Conservation (phyloP, 2,113 vertebrate genomes). For the Pampusana beccarii region DNA sequence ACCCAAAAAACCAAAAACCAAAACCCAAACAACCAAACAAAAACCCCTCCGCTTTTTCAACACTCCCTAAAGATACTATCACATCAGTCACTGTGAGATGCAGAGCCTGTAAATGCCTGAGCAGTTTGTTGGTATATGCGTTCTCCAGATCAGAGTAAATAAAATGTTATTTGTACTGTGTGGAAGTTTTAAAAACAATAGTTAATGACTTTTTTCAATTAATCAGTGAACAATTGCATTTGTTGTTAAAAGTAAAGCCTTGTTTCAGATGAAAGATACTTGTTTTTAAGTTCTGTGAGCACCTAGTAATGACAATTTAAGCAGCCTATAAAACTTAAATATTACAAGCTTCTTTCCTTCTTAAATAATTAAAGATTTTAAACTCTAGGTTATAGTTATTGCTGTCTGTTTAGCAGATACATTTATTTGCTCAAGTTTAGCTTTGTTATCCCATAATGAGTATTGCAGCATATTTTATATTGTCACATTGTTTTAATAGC, state of each 20-base stretch:
- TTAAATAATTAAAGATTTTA: constrained; percentile 61
- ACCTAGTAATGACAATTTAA: constrained; percentile 1
- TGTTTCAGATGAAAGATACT: neutral
- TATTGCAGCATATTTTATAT: constrained; percentile 31
- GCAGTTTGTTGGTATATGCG: neutral
- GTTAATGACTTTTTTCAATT: neutral
- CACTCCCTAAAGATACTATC: neutral
- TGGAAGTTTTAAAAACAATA: neutral
- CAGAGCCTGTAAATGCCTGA: neutral
- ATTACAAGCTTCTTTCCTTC: constrained; percentile 42
- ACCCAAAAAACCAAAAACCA: too few relatives aligned
- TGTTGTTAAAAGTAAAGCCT: neutral
- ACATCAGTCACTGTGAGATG: neutral
- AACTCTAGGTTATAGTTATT: constrained; percentile 34
- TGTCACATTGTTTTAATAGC: constrained; percentile 57
- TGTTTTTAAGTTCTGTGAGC: neutral
- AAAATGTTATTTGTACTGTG: neutral
- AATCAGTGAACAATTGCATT: neutral
- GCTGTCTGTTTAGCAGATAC: constrained; percentile 32
- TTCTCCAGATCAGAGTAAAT: neutral
- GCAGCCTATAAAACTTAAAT: constrained; percentile 34
- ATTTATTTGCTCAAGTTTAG: constrained; percentile 40
- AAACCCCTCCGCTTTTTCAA: neutral
- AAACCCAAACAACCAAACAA: too few relatives aligned
- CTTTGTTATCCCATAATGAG: constrained; percentile 54